phyloP scores from a whole-genome alignment of 2,888 invertebrate genomes.

The Oligia latruncula region DNA sequence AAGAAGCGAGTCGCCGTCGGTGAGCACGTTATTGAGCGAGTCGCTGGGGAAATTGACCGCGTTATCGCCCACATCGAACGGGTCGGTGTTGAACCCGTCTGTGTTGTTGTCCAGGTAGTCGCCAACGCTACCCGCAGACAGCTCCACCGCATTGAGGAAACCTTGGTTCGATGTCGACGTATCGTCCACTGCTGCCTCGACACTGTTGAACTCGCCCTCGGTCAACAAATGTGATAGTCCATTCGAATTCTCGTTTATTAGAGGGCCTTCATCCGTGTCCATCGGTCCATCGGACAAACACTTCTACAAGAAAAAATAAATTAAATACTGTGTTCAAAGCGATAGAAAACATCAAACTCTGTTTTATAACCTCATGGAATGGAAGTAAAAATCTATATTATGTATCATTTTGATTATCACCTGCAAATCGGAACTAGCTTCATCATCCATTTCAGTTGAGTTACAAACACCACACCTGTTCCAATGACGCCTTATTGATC shows the following conservation, averaged over 20 bases:
- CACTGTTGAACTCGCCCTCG: conserved; percentile 86
- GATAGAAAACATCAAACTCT: conserved; percentile 26
- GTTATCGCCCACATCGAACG: conserved; percentile 87
- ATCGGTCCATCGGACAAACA: conserved; percentile 83
- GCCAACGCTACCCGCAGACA: conserved; percentile 86
- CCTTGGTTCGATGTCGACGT: conserved; percentile 87
- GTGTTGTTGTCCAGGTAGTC: conserved; percentile 86
- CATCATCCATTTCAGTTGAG: conserved; percentile 75
- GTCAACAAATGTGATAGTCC: conserved; percentile 86
- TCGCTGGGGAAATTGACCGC: conserved; percentile 86
- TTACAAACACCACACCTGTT: conserved; percentile 23
- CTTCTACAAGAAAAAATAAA: conserved; percentile 76
- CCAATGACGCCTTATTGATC: conserved; percentile 4
- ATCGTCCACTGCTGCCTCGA: conserved; percentile 85
- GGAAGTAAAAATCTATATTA: neutral
- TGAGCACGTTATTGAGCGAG: conserved; percentile 81
- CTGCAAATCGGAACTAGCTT: conserved; percentile 84
- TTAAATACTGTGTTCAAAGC: conserved; percentile 11
- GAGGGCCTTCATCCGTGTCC: conserved; percentile 86
- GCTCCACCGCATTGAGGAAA: conserved; percentile 86
- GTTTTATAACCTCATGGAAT: conserved; percentile 66
- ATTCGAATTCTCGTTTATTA: conserved; percentile 87
- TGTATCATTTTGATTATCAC: conserved; percentile 66
- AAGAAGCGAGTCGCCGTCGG: conserved; percentile 84
- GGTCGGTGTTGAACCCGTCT: conserved; percentile 80